Conservation (phyloP, 2,888 invertebrate species). For the Himalopsyche kuldschensis region DNA sequence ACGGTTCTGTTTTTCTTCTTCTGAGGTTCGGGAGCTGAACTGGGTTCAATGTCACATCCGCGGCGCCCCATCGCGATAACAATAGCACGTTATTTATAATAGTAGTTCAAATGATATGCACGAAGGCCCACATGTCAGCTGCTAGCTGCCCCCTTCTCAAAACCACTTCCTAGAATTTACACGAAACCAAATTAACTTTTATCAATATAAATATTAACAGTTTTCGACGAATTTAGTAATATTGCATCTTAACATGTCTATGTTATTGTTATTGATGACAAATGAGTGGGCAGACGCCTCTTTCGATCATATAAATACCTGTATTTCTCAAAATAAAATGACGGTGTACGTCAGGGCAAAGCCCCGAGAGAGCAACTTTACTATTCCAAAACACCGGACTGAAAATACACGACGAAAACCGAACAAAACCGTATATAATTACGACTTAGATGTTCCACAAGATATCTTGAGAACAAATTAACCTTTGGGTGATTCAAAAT, state of each 20-base stretch:
- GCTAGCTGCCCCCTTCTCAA: not conserved
- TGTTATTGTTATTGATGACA: not conserved
- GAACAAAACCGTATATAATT: not conserved
- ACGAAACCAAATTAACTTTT: not conserved
- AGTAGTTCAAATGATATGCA: not conserved
- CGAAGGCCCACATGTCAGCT: not conserved
- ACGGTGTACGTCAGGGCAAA: not conserved
- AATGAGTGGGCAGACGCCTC: not conserved
- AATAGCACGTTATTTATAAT: not conserved
- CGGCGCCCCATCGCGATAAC: constrained; percentile 32
- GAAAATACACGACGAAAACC: not conserved
- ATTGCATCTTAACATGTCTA: not conserved
- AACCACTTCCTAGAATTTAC: not conserved
- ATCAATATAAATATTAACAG: not conserved
- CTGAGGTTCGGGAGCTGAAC: constrained; percentile 47
- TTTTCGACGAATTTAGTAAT: not conserved
- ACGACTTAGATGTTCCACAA: not conserved
- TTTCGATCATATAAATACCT: constrained; percentile 12
- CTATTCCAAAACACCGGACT: not conserved
- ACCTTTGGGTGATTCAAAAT: not conserved
- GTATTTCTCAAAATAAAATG: constrained; percentile 26
- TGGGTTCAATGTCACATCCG: constrained; percentile 45
- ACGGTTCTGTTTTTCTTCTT: constrained; percentile 50
- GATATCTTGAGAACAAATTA: not conserved
- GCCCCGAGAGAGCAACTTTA: not conserved